phyloP scores from a whole-genome alignment of 2,888 invertebrate species.

The Macrosoma leucophasiata region DNA sequence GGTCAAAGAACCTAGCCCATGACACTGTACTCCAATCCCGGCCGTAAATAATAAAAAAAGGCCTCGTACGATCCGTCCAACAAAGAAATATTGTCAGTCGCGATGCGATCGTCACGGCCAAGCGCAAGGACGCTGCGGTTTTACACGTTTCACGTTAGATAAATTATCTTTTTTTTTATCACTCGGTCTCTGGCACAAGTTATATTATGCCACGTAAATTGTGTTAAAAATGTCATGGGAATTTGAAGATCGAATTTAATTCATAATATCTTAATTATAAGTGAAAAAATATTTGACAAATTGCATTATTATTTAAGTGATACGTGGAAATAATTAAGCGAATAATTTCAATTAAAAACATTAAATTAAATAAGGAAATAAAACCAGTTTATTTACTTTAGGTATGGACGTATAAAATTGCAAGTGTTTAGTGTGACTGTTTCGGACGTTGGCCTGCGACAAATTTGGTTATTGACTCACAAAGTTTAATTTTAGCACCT shows the following conservation, averaged over 20 bases:
- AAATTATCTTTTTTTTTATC: too few species aligned
- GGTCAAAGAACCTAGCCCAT: constrained; percentile 48
- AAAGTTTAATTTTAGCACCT: too few species aligned
- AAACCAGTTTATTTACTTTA: neutral
- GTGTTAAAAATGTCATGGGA: constrained; percentile 35
- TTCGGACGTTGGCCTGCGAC: constrained; percentile 12
- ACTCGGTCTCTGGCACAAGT: too few species aligned
- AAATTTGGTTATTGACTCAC: too few species aligned
- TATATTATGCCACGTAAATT: too few species aligned
- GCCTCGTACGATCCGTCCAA: constrained; percentile 17
- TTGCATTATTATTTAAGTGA: too few species aligned
- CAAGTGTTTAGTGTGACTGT: constrained; percentile 10
- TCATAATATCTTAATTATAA: too few species aligned
- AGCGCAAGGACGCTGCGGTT: constrained; percentile 68
- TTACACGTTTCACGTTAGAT: too few species aligned
- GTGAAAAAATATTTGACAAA: too few species aligned
- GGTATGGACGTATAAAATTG: constrained; percentile 1
- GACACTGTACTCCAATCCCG: constrained; percentile 39
- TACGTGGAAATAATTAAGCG: too few species aligned
- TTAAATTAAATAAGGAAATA: constrained; percentile 7
- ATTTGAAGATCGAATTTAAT: constrained; percentile 28
- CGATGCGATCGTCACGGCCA: constrained; percentile 52
- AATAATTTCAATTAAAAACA: too few species aligned
- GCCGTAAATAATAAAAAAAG: constrained; percentile 50
- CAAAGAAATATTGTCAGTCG: too few species aligned